Percentiles rank a stretch among this genome's conserved stretches.
phyloP scores from a whole-genome alignment of 2,797 vertebrate genomes.

The Simalia tracyae region DNA sequence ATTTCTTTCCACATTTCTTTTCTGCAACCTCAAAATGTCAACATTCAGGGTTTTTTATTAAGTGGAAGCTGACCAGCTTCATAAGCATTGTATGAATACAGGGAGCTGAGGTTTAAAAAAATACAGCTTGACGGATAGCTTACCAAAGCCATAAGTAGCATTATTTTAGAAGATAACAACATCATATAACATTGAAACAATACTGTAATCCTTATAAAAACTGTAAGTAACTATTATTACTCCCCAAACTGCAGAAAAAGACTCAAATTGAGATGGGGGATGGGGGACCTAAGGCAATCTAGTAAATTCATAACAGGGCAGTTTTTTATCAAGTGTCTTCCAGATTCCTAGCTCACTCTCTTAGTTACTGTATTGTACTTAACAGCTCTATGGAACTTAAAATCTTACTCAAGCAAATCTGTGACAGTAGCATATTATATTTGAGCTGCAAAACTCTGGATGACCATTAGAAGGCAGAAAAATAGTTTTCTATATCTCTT shows the following conservation, averaged over 20 bases:
- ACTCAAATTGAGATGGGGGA: not conserved
- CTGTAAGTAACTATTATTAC: not conserved
- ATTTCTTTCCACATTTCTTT: constrained; percentile 12
- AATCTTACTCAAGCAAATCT: not conserved
- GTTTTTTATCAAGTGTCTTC: not conserved
- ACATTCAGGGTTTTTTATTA: not conserved
- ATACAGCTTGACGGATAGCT: not conserved
- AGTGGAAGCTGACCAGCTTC: not conserved
- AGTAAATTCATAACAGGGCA: not conserved
- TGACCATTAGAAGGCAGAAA: no score
- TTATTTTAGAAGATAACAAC: not conserved
- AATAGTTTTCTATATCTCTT: no score
- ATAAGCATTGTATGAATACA: not conserved
- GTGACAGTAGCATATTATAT: not conserved
- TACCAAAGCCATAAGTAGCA: not conserved
- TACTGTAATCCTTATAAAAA: not conserved
- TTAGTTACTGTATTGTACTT: not conserved
- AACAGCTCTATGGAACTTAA: not conserved
- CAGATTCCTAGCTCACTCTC: not conserved
- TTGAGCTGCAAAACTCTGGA: no score
- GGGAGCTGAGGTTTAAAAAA: not conserved
- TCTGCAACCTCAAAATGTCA: not conserved
- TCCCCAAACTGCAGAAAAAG: not conserved
- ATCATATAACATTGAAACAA: not conserved
- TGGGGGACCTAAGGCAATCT: not conserved